Conservation (phyloP, 1,140 invertebrate species). For the Drosophila arizonae region DNA sequence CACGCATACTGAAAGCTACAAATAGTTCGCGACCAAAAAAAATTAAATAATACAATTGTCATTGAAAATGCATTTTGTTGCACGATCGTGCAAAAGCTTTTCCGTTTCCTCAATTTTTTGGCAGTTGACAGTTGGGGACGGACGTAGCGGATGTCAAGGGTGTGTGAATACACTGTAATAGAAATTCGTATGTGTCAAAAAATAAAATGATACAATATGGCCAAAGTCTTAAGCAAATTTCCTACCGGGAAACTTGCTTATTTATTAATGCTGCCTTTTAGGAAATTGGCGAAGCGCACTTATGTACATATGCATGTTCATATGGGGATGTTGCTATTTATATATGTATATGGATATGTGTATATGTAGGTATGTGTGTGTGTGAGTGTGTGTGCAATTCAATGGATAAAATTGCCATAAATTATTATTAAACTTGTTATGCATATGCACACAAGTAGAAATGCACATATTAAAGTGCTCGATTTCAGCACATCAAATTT, state of each 20-base stretch:
- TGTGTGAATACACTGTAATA: slow-evolving; percentile 6
- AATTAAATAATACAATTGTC: slow-evolving; percentile 13
- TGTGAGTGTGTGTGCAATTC: background rate
- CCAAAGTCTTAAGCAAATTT: background rate
- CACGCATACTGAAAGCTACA: slow-evolving; percentile 51
- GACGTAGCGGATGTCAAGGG: background rate
- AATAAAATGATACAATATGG: no score
- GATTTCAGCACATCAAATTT: background rate
- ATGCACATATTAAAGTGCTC: background rate
- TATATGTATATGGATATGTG: no score
- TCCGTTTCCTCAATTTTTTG: slow-evolving; percentile 31
- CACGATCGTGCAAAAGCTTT: slow-evolving; percentile 42
- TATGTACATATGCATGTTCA: background rate
- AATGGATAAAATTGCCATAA: background rate
- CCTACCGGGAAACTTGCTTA: no score
- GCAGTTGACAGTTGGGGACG: background rate
- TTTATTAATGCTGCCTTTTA: background rate
- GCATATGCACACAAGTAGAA: background rate
- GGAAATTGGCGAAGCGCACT: background rate
- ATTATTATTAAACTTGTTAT: background rate
- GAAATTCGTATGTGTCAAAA: background rate
- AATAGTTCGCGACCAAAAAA: slow-evolving; percentile 31
- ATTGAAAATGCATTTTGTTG: slow-evolving; percentile 26
- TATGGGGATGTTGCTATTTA: no score
- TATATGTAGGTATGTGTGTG: background rate